phyloP scores from a whole-genome alignment of 2,797 vertebrate species.

The Sebastes nivosus region DNA sequence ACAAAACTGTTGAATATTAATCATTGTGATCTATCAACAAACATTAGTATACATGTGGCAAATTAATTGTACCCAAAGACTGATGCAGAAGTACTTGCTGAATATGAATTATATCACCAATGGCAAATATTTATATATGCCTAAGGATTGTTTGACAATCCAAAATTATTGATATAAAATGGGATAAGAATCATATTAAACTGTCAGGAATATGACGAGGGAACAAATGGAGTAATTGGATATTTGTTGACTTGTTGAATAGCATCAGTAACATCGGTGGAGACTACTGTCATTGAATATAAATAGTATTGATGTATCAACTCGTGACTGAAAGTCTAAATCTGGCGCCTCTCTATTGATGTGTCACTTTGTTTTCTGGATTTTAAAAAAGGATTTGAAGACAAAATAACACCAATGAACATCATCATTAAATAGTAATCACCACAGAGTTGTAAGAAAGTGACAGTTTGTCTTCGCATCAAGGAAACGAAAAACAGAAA shows the following conservation, averaged over 20 bases:
- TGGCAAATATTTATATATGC: constrained; percentile 44
- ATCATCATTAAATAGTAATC: not conserved
- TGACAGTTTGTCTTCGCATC: not conserved
- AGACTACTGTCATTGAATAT: not conserved
- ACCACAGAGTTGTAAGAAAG: not conserved
- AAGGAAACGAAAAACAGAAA: not conserved
- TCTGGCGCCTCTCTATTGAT: not conserved
- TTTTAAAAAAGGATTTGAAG: not conserved
- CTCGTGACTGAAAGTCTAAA: not conserved
- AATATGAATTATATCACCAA: constrained; percentile 11
- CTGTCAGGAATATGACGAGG: not conserved
- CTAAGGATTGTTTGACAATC: constrained; percentile 25
- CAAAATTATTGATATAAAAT: constrained; percentile 10
- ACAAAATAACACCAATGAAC: not conserved
- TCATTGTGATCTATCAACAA: constrained; percentile 55
- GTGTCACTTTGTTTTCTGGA: not conserved
- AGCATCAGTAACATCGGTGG: not conserved
- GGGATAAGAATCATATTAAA: constrained; percentile 21
- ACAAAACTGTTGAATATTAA: constrained; percentile 56
- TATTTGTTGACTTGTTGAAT: constrained; percentile 7
- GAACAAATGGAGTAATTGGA: constrained; percentile 18
- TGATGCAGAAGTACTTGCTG: constrained; percentile 8
- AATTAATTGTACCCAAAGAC: constrained; percentile 39
- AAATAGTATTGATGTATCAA: not conserved
- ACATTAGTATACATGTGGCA: constrained; percentile 42